Percentiles rank a stretch among this genome's conserved stretches.
Conservation (phyloP, 2,888 invertebrate genomes). For the Pachliopta kotzebuea region DNA sequence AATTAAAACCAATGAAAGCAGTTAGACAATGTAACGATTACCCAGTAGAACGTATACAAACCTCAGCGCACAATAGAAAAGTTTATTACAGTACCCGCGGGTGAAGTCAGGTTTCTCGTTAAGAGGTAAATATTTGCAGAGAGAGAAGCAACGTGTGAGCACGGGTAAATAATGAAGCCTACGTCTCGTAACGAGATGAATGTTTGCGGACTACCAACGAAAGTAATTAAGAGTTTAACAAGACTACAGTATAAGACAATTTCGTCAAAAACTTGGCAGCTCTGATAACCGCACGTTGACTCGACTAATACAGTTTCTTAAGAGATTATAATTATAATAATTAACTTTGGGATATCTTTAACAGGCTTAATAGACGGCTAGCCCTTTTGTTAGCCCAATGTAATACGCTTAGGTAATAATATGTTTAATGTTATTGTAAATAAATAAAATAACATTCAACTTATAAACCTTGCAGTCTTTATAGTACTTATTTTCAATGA, state of each 20-base stretch:
- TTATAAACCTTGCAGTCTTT: too few relatives aligned
- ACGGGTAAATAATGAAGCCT: conserved; percentile 73
- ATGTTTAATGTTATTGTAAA: neutral
- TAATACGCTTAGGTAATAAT: neutral
- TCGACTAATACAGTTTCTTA: conserved; percentile 22
- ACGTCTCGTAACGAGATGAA: conserved; percentile 66
- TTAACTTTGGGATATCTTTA: conserved; percentile 18
- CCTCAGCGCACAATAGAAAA: conserved; percentile 67
- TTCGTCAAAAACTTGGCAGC: conserved; percentile 46
- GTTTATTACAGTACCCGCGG: conserved; percentile 66
- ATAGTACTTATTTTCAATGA: too few relatives aligned
- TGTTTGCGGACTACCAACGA: conserved; percentile 73
- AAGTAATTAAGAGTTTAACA: conserved; percentile 76
- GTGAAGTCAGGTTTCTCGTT: conserved; percentile 73
- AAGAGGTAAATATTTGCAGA: conserved; percentile 71
- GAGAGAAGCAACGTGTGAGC: conserved; percentile 63
- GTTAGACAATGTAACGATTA: conserved; percentile 46
- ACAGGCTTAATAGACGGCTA: conserved; percentile 2
- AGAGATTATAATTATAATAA: conserved; percentile 25
- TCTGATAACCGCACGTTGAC: conserved; percentile 8
- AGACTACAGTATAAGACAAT: conserved; percentile 59
- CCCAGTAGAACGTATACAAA: conserved; percentile 45
- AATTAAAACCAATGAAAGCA: conserved; percentile 51
- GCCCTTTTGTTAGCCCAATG: conserved; percentile 4
- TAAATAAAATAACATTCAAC: too few relatives aligned